Evolutionary conservation across 2,797 vertebrate species (phyloP).

Genomic region (Tokudaia muenninki): DNA sequence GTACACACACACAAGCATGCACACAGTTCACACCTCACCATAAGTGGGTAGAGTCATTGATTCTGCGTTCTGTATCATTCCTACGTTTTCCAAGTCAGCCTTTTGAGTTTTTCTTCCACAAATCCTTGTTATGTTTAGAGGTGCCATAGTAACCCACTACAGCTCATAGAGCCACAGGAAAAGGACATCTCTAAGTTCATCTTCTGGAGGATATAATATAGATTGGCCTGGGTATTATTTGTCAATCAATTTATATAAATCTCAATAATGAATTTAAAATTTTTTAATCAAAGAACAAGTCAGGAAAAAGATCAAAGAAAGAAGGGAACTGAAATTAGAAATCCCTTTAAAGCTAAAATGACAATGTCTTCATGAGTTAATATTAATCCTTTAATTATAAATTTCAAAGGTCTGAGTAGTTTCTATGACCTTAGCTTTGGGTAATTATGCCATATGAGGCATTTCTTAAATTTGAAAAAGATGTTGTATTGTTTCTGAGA

Average conservation of each 20-base stretch:
- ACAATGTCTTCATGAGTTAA: slow-evolving; percentile 90
- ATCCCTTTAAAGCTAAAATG: slow-evolving; percentile 90
- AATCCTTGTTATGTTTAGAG: background rate
- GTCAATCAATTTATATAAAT: slow-evolving; percentile 57
- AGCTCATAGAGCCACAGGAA: background rate
- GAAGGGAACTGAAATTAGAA: slow-evolving; percentile 88
- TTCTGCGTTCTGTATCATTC: background rate
- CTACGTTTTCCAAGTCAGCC: background rate
- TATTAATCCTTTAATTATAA: slow-evolving; percentile 91
- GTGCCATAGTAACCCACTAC: background rate
- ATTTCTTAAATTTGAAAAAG: slow-evolving; percentile 90
- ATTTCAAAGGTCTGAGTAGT: slow-evolving; percentile 91
- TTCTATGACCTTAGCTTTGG: slow-evolving; percentile 89
- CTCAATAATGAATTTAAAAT: slow-evolving; percentile 72
- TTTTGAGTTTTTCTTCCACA: background rate
- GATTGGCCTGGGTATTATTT: slow-evolving; percentile 16
- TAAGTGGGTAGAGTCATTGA: background rate
- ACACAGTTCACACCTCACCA: background rate
- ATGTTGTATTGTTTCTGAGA: slow-evolving; percentile 89
- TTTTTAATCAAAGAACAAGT: slow-evolving; percentile 85
- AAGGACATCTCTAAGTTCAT: background rate
- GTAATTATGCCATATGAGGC: slow-evolving; percentile 88
- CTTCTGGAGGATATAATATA: background rate
- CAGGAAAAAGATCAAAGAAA: slow-evolving; percentile 88
- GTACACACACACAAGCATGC: background rate